A percentile compares a stretch with the other conserved stretches of the same genome.
phyloP scores from a whole-genome alignment of 2,797 vertebrate genomes.

The Chromis chromis region DNA sequence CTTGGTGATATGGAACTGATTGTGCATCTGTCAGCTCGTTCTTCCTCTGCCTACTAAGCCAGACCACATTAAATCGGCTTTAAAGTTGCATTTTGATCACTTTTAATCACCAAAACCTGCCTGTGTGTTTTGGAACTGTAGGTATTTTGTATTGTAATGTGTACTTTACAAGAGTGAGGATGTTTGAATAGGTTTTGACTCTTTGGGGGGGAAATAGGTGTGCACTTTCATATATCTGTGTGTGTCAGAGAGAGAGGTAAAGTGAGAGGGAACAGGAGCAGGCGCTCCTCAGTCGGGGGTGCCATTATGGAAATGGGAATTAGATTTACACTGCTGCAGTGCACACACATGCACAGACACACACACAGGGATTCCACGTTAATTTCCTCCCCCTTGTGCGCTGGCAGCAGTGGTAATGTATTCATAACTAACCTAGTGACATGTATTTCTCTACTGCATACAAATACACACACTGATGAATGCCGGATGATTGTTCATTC shows the following conservation, averaged over 20 bases:
- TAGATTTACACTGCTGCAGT: conserved; percentile 65
- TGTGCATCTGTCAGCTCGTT: neutral
- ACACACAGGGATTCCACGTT: conserved; percentile 14
- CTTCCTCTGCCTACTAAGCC: rapidly evolving
- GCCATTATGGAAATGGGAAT: conserved; percentile 68
- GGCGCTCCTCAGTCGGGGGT: conserved; percentile 47
- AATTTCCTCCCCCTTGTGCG: conserved; percentile 34
- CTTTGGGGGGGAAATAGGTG: neutral
- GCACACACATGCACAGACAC: conserved; percentile 12
- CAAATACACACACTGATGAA: conserved; percentile 15
- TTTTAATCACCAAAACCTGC: no score
- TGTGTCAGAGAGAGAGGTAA: conserved; percentile 1
- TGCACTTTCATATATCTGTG: conserved; percentile 1
- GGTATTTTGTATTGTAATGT: neutral
- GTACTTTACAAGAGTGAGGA: conserved; percentile 11
- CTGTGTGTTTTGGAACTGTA: neutral
- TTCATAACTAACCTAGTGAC: conserved; percentile 56
- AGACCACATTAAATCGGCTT: neutral
- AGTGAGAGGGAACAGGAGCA: conserved; percentile 17
- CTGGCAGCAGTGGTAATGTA: conserved; percentile 38
- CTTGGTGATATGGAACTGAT: neutral
- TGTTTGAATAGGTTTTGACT: conserved; percentile 35
- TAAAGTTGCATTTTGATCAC: neutral
- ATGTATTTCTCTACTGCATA: conserved; percentile 34
- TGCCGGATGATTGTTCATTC: neutral